A percentile compares a stretch with the other conserved stretches of the same genome.
Evolutionary conservation across 37 sponge, comb jelly and placozoan genomes (phyloP).

Genomic region (Eunapius fragilis): DNA sequence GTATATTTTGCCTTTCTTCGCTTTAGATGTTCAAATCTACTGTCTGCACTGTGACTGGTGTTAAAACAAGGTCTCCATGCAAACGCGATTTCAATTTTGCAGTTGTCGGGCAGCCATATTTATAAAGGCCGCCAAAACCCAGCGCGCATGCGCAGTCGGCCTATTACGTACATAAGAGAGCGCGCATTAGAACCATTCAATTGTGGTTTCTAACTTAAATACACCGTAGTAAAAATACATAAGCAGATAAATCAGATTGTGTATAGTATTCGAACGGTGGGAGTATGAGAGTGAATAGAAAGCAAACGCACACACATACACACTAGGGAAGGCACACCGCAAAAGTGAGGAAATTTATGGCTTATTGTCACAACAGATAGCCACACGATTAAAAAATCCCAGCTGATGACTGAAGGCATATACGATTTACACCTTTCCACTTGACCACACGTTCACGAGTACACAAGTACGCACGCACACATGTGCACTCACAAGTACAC

Average conservation of each 20-base stretch:
- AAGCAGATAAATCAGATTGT: too few species aligned
- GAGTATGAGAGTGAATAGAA: not conserved
- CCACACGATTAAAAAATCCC: too few species aligned
- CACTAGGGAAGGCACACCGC: not conserved
- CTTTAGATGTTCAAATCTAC: not conserved
- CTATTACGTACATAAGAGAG: too few species aligned
- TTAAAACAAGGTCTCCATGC: conserved; percentile 20
- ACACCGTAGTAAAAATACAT: too few species aligned
- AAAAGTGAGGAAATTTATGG: too few species aligned
- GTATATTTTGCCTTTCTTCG: not conserved
- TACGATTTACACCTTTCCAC: too few species aligned
- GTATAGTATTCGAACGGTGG: not conserved
- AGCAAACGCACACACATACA: not conserved
- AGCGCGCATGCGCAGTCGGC: not conserved
- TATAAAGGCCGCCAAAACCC: conserved; percentile 43
- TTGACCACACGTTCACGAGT: not conserved
- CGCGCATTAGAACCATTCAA: too few species aligned
- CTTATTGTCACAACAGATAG: too few species aligned
- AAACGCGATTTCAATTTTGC: conserved; percentile 23
- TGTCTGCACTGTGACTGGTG: not conserved
- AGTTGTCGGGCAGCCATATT: conserved; percentile 5
- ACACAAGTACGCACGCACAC: not conserved
- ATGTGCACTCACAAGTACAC: not conserved
- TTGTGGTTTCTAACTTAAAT: too few species aligned
- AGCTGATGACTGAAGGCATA: too few species aligned